phyloP scores from a whole-genome alignment of 2,797 vertebrate genomes.

The Rhynchotus rufescens region DNA sequence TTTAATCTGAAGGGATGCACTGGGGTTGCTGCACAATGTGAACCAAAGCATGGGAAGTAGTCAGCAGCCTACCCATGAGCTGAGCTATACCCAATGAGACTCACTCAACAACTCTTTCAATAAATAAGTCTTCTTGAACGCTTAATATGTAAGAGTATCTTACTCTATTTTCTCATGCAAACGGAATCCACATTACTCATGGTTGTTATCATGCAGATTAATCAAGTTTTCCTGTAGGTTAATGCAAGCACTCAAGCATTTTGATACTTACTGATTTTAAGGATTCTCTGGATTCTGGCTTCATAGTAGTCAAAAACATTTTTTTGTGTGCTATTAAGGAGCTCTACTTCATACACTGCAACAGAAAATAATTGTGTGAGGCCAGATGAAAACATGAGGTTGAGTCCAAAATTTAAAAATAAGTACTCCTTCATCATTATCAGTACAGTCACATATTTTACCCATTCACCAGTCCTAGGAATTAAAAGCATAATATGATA shows the following conservation, averaged over 20 bases:
- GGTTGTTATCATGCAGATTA: background rate
- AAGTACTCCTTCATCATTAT: background rate
- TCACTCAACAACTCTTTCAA: background rate
- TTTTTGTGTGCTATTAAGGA: slow-evolving; percentile 62
- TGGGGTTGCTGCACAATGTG: background rate
- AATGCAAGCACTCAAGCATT: background rate
- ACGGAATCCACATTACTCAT: background rate
- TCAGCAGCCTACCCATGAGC: background rate
- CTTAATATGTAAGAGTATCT: background rate
- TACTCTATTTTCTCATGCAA: background rate
- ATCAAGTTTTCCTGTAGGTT: background rate
- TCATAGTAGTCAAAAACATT: slow-evolving; percentile 73
- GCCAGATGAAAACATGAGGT: background rate
- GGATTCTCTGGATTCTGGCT: slow-evolving; percentile 52
- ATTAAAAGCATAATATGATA: background rate
- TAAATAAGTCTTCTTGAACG: background rate
- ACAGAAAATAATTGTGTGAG: background rate
- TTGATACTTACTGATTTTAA: slow-evolving; percentile 70
- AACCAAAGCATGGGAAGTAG: background rate
- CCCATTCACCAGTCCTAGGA: background rate
- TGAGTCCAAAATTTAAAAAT: background rate
- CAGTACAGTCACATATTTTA: background rate
- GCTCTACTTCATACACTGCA: slow-evolving; percentile 64
- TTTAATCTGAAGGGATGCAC: background rate
- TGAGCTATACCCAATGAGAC: background rate